phyloP scores from a whole-genome alignment of 1,140 invertebrate species.

The Atta cephalotes region DNA sequence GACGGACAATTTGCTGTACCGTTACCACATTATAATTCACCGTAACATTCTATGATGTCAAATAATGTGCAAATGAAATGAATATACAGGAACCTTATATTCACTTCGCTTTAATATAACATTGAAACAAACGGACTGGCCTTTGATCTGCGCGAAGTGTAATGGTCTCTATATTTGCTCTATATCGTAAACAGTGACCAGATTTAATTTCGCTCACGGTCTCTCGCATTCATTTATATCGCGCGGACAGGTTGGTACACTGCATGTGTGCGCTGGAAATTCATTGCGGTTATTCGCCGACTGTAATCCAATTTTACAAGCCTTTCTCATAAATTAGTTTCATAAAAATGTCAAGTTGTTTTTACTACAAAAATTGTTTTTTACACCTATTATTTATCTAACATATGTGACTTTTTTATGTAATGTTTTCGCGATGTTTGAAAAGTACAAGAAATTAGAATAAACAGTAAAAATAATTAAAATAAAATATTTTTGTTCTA shows the following conservation, averaged over 20 bases:
- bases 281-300: slow-evolving; percentile 42
- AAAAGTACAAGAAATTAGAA: background rate
- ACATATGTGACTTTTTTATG: background rate
- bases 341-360: background rate
- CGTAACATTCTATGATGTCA: slow-evolving; percentile 33
- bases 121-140: slow-evolving; percentile 42
- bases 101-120: slow-evolving; percentile 32
- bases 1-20: slow-evolving; percentile 6
- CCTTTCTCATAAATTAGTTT: slow-evolving; percentile 30
- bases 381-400: background rate
- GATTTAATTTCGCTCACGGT: slow-evolving; percentile 53
- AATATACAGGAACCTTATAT: slow-evolving; percentile 9
- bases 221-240: slow-evolving; percentile 38
- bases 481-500: background rate
- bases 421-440: background rate
- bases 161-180: slow-evolving; percentile 48
- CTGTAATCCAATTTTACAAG: slow-evolving; percentile 19
- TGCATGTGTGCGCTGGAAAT: background rate
- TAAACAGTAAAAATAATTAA: no score
- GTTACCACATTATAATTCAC: slow-evolving; percentile 19
- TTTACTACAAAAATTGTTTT: background rate
- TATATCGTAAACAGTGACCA: slow-evolving; percentile 50
- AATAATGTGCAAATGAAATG: slow-evolving; percentile 31
- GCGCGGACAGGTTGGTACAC: background rate
- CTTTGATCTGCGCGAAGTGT: slow-evolving; percentile 42